Conservation (phyloP, 2,113 vertebrate genomes). For the Cinclus mexicanus region DNA sequence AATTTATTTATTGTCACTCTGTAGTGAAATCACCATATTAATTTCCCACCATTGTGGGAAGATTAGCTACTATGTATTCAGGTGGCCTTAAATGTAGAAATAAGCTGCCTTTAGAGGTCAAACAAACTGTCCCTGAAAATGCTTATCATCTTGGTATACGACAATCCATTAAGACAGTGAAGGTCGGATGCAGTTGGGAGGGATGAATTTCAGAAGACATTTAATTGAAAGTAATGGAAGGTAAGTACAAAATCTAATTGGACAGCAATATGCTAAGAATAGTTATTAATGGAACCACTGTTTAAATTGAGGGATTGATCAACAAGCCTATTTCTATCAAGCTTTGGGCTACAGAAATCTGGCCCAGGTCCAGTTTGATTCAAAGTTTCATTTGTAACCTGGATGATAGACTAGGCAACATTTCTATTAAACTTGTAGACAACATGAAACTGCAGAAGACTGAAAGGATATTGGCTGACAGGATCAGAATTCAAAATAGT, state of each 20-base stretch:
- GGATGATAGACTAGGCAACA: not conserved
- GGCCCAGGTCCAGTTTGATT: not conserved
- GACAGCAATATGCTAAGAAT: not conserved
- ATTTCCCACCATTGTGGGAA: not conserved
- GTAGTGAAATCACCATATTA: not conserved
- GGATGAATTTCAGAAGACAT: not conserved
- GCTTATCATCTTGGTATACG: not conserved
- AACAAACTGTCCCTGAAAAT: not conserved
- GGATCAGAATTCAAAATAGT: not conserved
- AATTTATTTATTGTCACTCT: constrained; percentile 8
- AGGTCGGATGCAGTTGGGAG: not conserved
- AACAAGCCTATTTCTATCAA: not conserved
- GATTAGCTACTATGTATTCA: not conserved
- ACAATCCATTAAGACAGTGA: not conserved
- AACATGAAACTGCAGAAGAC: not conserved
- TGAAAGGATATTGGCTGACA: not conserved
- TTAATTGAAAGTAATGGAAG: not conserved
- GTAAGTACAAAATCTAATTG: not conserved
- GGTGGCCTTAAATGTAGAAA: not conserved
- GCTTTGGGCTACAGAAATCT: not conserved
- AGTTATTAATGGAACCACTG: not conserved
- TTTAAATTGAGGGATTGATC: not conserved
- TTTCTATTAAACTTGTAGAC: not conserved
- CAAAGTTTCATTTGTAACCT: not conserved
- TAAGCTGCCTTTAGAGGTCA: not conserved